phyloP scores from a whole-genome alignment of 1,140 invertebrate genomes.

The Thalassaphorura encarpata region DNA sequence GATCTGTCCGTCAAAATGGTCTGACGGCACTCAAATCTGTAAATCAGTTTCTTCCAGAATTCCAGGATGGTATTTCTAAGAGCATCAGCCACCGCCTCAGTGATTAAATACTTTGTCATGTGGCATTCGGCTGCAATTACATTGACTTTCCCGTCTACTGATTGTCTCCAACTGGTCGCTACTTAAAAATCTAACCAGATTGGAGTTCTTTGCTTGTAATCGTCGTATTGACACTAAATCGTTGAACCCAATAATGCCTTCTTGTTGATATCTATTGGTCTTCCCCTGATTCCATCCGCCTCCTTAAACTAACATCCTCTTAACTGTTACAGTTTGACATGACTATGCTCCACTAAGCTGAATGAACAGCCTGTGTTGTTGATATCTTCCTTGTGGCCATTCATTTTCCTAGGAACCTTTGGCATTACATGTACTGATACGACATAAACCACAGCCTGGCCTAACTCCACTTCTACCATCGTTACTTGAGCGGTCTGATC shows the following conservation, averaged over 20 bases:
- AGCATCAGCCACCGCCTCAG: neutral
- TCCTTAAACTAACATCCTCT: neutral
- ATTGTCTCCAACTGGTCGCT: neutral
- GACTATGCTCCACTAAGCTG: neutral
- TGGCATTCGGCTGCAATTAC: neutral
- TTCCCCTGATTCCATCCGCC: neutral
- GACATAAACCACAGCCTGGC: neutral
- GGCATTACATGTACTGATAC: neutral
- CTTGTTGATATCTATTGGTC: neutral
- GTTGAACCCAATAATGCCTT: too few relatives aligned
- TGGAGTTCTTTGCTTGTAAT: neutral
- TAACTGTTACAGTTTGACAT: neutral
- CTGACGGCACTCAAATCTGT: neutral
- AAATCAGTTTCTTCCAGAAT: conserved; percentile 6
- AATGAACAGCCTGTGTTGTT: neutral
- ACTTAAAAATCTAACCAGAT: neutral
- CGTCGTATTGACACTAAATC: neutral
- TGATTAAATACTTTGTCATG: neutral
- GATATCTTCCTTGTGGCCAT: neutral
- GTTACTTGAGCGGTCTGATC: too few relatives aligned
- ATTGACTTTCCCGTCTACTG: neutral
- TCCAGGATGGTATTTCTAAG: neutral
- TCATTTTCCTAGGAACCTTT: neutral
- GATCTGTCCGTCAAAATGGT: conserved; percentile 1
- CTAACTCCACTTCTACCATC: too few relatives aligned